These are phyloP conservation scores for Thomomys bottae DNA, from an alignment of 2,113 vertebrate species.

Conservation along the genomic window DNA sequence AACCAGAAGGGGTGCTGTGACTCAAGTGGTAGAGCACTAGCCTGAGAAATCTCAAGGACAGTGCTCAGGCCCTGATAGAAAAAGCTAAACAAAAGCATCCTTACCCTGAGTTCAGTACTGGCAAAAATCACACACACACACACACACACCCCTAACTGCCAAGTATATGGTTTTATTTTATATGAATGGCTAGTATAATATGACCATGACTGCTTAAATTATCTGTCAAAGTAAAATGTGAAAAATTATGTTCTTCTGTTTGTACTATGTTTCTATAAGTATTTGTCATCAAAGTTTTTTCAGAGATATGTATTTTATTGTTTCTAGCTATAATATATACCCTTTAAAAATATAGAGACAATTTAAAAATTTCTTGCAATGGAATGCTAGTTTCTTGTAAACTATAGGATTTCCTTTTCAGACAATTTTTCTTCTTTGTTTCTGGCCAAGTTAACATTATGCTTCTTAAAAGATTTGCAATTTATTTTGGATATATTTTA, in stretches of 20 bases:
- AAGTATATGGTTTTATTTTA: neutral
- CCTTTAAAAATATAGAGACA: neutral
- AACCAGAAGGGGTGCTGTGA: too few species aligned
- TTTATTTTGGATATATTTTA: neutral
- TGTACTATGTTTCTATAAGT: neutral
- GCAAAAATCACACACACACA: too few species aligned
- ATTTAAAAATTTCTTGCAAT: neutral
- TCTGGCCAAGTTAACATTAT: neutral
- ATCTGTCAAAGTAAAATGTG: neutral
- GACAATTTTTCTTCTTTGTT: neutral
- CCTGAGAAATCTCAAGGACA: too few species aligned
- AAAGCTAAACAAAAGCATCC: too few species aligned
- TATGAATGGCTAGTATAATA: neutral
- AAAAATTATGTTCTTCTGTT: neutral
- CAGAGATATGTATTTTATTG: neutral
- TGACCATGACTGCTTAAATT: neutral
- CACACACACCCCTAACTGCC: too few species aligned
- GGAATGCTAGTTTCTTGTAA: neutral
- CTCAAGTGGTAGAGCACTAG: too few species aligned
- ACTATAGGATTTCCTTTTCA: too few species aligned
- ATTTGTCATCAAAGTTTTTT: neutral
- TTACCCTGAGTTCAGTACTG: too few species aligned
- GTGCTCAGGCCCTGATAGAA: too few species aligned
- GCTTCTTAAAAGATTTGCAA: neutral
- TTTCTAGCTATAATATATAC: neutral